phyloP scores from a whole-genome alignment of 2,888 invertebrate species.

The Smittia sp. region DNA sequence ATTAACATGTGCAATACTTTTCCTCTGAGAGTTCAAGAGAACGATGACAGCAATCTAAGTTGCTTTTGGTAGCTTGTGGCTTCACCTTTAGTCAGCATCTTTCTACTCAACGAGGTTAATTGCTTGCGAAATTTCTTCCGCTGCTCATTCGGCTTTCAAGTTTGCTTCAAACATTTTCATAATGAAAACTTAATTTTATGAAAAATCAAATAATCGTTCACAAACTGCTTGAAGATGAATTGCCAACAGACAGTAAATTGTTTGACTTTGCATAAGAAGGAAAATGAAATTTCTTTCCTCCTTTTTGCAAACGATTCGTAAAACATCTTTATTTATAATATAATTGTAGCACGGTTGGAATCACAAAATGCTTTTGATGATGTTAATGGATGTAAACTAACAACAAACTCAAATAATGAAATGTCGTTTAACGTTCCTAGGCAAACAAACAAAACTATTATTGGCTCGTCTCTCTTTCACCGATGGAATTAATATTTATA shows the following conservation, averaged over 20 bases:
- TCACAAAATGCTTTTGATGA: conserved; percentile 38
- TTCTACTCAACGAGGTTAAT: too few relatives aligned
- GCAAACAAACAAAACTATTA: conserved; percentile 40
- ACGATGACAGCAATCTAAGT: too few relatives aligned
- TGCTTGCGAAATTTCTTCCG: background rate
- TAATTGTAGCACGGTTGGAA: conserved; percentile 36
- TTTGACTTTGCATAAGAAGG: background rate
- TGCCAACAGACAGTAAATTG: background rate
- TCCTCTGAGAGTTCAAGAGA: background rate
- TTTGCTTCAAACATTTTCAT: conserved; percentile 17
- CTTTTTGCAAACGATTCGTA: background rate
- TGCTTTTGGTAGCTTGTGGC: too few relatives aligned
- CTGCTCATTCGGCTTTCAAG: background rate
- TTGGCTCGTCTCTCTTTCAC: conserved; percentile 11
- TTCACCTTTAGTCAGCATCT: too few relatives aligned
- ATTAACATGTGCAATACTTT: background rate
- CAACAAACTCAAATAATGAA: conserved; percentile 40
- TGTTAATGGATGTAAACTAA: conserved; percentile 40
- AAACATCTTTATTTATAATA: conserved; percentile 33
- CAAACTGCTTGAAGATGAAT: background rate
- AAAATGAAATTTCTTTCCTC: background rate
- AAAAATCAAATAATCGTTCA: conserved; percentile 39
- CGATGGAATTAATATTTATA: conserved; percentile 37
- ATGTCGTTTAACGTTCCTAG: conserved; percentile 37
- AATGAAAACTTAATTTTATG: conserved; percentile 32